Base-by-base conservation (phyloP, 2,888 invertebrate genomes). In the Eupithecia exiguata region DNA sequence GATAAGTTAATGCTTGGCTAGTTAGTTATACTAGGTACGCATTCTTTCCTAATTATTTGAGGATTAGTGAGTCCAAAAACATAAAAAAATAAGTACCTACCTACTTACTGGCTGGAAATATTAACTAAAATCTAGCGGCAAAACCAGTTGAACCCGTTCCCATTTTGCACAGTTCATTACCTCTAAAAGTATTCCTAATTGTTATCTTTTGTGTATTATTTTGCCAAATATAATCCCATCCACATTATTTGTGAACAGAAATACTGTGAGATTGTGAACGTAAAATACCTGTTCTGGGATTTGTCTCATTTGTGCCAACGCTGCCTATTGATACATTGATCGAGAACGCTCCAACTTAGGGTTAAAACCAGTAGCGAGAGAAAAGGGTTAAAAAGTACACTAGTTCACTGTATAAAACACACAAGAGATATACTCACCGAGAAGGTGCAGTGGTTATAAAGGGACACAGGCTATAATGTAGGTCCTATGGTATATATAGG, bases 251-350 rank as follows among this genome's bases (percentile, higher is more conserved):
- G 16, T 35, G 35, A 21, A 21, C 58, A 62, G 58, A 66, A 65
- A 53, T 67, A 62, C 68, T 68, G 30, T 16, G 66, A 74, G 53
- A 25, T 49, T 18, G 49, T 68, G 68, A 80, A 80, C 81, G 75
- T 66, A 80, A 69, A 79, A 77, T 76, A 77, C 81, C 70, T 74
- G 81, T 80, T 80, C 65, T 7, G 58, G 79, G 80, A 79, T 80
- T 80, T 75, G 75, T 78, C 77, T 76, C 74, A 36, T 70, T 69
- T 71, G 74, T 63, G 38, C 21, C 30, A 65, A 21, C 40, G 58
- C 67, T 67, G 68, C 16, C 66, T 73, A 76, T 74, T 76, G 76
- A 74, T 58, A 40, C 65, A 72, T 72, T 71, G 71, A 71, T 73
- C 63, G 72, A 71, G 72, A 69, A 36, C 43, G 58, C 63, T 6